Conservation (phyloP, 2,113 vertebrate genomes). For the Callospermophilus lateralis region DNA sequence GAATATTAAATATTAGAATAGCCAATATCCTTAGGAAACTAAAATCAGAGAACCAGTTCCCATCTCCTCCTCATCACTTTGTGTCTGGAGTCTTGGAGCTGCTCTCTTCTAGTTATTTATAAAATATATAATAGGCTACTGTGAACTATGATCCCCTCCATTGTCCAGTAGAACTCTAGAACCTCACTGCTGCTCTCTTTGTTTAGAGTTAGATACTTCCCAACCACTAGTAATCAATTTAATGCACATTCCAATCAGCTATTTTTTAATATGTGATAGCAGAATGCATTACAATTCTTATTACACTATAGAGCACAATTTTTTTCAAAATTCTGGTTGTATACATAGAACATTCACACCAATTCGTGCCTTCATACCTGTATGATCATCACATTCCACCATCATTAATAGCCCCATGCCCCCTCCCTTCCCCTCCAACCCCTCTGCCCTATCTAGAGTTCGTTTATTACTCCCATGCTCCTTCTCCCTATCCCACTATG, state of each 20-base stretch:
- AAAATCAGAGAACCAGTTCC: neutral
- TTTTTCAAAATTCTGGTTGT: too few relatives aligned
- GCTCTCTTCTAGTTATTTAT: neutral
- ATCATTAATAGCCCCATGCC: too few relatives aligned
- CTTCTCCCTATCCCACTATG: too few relatives aligned
- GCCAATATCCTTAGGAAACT: neutral
- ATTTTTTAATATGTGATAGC: too few relatives aligned
- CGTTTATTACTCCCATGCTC: too few relatives aligned
- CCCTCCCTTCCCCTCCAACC: too few relatives aligned
- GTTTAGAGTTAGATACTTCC: neutral
- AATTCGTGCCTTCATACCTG: too few relatives aligned
- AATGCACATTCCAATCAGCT: neutral
- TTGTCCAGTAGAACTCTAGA: neutral
- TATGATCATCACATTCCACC: too few relatives aligned
- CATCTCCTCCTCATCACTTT: neutral
- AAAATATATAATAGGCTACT: neutral
- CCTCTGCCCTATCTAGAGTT: too few relatives aligned
- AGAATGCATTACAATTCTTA: too few relatives aligned
- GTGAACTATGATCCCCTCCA: neutral
- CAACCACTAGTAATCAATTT: neutral
- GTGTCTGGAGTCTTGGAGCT: neutral
- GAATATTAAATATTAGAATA: neutral
- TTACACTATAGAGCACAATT: too few relatives aligned
- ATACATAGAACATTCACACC: too few relatives aligned
- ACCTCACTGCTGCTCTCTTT: neutral